Conservation (phyloP, 1,140 invertebrate species). For the Ditylenchus dipsaci region DNA sequence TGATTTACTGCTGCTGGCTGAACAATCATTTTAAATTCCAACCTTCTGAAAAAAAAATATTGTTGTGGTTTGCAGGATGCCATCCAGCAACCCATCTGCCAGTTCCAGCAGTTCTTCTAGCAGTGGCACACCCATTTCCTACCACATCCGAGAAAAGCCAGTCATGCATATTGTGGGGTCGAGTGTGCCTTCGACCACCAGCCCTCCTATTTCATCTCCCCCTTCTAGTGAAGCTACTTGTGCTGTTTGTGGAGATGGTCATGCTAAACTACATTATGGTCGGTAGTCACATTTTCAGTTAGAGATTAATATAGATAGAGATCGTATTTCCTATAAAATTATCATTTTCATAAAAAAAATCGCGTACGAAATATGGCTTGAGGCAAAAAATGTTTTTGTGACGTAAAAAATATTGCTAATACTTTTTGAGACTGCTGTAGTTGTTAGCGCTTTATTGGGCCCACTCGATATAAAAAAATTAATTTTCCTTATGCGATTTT, state of each 20-base stretch:
- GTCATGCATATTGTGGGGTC: not conserved
- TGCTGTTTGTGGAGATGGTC: constrained; percentile 54
- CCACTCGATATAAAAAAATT: too few species aligned
- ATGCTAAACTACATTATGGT: constrained; percentile 55
- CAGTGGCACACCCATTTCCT: constrained; percentile 26
- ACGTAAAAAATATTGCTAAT: too few species aligned
- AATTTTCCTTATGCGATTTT: too few species aligned
- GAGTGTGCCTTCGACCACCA: not conserved
- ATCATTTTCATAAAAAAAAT: too few species aligned
- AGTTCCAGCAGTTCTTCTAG: constrained; percentile 7
- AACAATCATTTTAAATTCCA: not conserved
- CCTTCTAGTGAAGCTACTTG: constrained; percentile 42
- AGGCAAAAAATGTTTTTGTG: too few species aligned
- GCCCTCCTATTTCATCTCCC: constrained; percentile 5
- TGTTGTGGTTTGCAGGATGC: not conserved
- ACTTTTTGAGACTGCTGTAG: too few species aligned
- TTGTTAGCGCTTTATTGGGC: too few species aligned
- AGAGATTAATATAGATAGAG: not conserved
- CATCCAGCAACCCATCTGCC: not conserved
- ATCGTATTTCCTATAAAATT: constrained; percentile 10
- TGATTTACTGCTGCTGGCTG: not conserved
- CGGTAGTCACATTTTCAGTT: constrained; percentile 2
- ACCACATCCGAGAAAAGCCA: constrained; percentile 37
- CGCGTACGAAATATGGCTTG: too few species aligned
- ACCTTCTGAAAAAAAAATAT: not conserved